A percentile compares a stretch with the other conserved stretches of the same genome.
Evolutionary conservation across 2,797 vertebrate genomes (phyloP).

Genomic region (Scleropages formosus): DNA sequence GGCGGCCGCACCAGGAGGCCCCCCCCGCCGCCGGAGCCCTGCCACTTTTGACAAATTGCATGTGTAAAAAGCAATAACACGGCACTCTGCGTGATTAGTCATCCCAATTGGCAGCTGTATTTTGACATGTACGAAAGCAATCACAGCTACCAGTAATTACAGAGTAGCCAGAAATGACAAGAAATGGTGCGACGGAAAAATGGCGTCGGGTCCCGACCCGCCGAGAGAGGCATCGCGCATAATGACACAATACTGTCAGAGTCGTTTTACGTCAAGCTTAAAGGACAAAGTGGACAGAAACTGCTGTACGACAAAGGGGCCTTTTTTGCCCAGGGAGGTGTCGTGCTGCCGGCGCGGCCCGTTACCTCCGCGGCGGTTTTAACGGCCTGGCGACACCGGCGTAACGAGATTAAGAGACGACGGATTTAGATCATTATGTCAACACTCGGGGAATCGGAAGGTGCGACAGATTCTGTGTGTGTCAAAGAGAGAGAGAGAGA

Average conservation of each 20-base stretch:
- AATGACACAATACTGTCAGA: constrained; percentile 18
- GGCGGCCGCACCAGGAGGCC: constrained; percentile 29
- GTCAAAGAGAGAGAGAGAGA: too few species aligned
- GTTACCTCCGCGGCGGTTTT: too few species aligned
- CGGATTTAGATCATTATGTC: too few species aligned
- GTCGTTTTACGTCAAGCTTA: neutral
- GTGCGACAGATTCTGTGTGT: too few species aligned
- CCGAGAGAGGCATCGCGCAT: neutral
- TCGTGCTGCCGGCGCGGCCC: neutral
- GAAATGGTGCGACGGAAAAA: constrained; percentile 27
- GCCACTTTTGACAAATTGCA: constrained; percentile 68
- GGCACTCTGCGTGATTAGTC: constrained; percentile 68
- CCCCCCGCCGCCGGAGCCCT: constrained; percentile 52
- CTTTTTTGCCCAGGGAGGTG: neutral
- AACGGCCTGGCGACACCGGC: too few species aligned
- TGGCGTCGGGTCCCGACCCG: constrained; percentile 8
- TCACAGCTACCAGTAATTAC: constrained; percentile 57
- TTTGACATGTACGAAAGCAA: constrained; percentile 68
- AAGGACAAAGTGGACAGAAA: constrained; percentile 18
- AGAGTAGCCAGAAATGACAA: constrained; percentile 41
- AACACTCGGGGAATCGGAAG: too few species aligned
- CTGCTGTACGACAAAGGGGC: constrained; percentile 9
- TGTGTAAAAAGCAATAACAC: constrained; percentile 56
- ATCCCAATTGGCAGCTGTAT: constrained; percentile 69
- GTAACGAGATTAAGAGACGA: too few species aligned